Conservation (phyloP, 2,797 vertebrate species). For the Sebastes trivittatus region DNA sequence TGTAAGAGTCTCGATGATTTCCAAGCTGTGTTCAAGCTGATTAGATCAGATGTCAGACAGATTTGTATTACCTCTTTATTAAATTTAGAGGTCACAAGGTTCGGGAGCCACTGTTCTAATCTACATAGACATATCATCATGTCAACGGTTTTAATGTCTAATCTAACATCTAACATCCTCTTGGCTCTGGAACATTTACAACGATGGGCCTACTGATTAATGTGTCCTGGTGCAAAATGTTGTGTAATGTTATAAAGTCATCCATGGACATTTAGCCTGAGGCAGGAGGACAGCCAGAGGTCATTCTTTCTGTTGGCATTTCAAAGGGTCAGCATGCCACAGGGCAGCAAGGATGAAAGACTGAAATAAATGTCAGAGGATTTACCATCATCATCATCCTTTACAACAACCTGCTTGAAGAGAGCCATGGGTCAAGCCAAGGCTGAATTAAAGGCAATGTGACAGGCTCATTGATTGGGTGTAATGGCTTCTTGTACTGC, state of each 20-base stretch:
- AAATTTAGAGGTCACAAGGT: background rate
- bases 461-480: conserved; percentile 19
- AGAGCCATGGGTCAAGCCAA: conserved; percentile 1
- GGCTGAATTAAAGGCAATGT: conserved; percentile 12
- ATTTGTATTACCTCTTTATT: no score
- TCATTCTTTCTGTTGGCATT: conserved; percentile 33
- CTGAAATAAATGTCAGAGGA: conserved; percentile 52
- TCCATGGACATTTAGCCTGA: background rate
- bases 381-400: background rate
- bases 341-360: conserved; percentile 6
- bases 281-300: background rate
- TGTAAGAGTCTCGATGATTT: no score
- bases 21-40: no score
- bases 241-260: background rate
- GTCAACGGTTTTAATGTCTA: background rate
- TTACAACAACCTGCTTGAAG: background rate
- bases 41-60: no score
- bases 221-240: background rate
- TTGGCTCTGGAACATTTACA: background rate
- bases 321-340: conserved; percentile 37
- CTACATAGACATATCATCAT: no score
- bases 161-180: background rate
- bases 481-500: conserved; percentile 5
- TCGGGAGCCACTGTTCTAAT: background rate
- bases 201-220: background rate